Evolutionary conservation across 1,140 invertebrate genomes (phyloP), one percentile per base, ranked within the genome.

Genomic region (Brachionus calyciflorus): DNA sequence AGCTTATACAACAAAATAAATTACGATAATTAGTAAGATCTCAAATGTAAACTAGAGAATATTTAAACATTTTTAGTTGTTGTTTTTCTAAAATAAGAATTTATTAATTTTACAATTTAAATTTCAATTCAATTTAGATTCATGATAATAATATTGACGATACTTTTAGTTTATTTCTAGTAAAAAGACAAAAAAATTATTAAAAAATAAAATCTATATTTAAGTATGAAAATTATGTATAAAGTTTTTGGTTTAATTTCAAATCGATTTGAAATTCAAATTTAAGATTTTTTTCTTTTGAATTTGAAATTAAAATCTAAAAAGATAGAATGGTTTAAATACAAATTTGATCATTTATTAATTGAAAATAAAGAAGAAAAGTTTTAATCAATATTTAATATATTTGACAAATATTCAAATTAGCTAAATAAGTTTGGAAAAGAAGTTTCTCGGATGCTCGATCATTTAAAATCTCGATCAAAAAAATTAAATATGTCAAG

Each of bases 251-350:
- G 19, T 60, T 60, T 60, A 33, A 30, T 33, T 60, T 60, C 30
- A 37, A 60, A 60, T 7, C 55, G 37, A 60, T 60, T 60, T 60
- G 55, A 60, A 60, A 60, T 60, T 60, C 55, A 60, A 60, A 60
- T 60, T 60, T 60, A 5, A 5, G 33, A 5, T 3, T 37, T 37
- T 37, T 37, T 9, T 37, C 33, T 37, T 60, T 30, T 60, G 33
- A 33, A n/a, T n/a, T n/a, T n/a, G n/a, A n/a, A n/a, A n/a, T n/a
- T n/a, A n/a, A n/a, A n/a, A n/a, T n/a, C n/a, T n/a, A n/a, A n/a
- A n/a, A n/a, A n/a, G n/a, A n/a, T n/a, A n/a, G n/a, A n/a, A n/a
- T n/a, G n/a, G n/a, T n/a, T n/a, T n/a, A n/a, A n/a, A n/a, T n/a
- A n/a, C n/a, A n/a, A n/a, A n/a, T n/a, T n/a, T n/a, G n/a, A n/a